A percentile compares a stretch with the other conserved stretches of the same genome.
These are phyloP conservation scores for Drosophila trapezifrons DNA, from an alignment of 1,140 invertebrate genomes.

Conservation along the genomic window DNA sequence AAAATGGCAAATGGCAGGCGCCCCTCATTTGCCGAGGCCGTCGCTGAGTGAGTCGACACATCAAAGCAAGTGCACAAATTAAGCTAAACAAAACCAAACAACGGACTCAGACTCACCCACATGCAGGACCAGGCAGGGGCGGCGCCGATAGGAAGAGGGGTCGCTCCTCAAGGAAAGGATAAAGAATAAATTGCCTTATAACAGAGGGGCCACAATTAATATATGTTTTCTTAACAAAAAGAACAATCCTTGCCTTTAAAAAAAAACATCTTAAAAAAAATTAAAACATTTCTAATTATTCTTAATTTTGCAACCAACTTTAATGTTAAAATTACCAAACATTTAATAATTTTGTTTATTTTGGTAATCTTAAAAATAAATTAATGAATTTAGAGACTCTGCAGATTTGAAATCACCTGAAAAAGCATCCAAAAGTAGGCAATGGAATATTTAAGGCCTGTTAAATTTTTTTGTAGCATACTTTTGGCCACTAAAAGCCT, in stretches of 20 bases:
- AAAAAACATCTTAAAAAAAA: too few relatives aligned
- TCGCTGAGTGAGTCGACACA: constrained; percentile 60
- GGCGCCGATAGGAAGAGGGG: neutral
- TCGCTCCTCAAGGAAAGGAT: neutral
- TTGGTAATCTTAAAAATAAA: too few relatives aligned
- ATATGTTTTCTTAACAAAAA: neutral
- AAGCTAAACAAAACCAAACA: constrained; percentile 77
- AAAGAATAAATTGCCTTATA: too few relatives aligned
- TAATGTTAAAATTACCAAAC: neutral
- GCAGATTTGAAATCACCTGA: too few relatives aligned
- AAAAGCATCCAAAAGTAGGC: too few relatives aligned
- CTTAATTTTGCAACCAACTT: too few relatives aligned
- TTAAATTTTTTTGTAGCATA: neutral
- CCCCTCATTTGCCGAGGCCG: neutral
- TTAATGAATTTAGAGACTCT: too few relatives aligned
- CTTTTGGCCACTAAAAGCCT: too few relatives aligned
- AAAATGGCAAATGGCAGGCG: constrained; percentile 35
- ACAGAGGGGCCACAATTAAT: neutral
- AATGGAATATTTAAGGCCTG: neutral
- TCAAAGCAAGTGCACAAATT: constrained; percentile 79
- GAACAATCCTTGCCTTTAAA: too few relatives aligned
- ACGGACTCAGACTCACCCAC: constrained; percentile 34
- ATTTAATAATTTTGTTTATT: too few relatives aligned
- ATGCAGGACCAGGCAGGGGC: constrained; percentile 19
- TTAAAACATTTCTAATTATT: too few relatives aligned